These are phyloP conservation scores for Neodiprion fabricii DNA, from an alignment of 1,140 invertebrate species.

Conservation along the genomic window DNA sequence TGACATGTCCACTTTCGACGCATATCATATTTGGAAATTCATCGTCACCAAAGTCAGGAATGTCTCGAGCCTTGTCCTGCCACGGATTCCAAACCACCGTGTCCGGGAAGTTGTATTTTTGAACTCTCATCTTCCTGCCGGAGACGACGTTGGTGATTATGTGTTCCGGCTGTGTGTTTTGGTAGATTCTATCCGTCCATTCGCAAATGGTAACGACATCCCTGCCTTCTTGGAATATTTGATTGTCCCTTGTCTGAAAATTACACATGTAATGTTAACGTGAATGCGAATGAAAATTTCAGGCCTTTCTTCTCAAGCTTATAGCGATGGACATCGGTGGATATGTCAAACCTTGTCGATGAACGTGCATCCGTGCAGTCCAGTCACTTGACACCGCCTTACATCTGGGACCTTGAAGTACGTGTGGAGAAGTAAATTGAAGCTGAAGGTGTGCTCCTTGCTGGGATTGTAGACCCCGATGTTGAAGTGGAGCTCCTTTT, in stretches of 20 bases:
- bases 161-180: conserved; percentile 90
- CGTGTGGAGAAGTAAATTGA: conserved; percentile 91
- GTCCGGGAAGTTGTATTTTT: conserved; percentile 93
- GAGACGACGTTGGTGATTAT: conserved; percentile 93
- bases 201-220: conserved; percentile 88
- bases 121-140: conserved; percentile 87
- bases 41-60: conserved; percentile 93
- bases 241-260: conserved; percentile 77
- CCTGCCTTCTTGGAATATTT: conserved; percentile 84
- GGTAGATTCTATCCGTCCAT: conserved; percentile 93
- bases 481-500: conserved; percentile 91
- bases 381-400: conserved; percentile 86
- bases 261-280: conserved; percentile 17
- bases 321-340: conserved; percentile 1
- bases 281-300: conserved; percentile 7
- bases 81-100: conserved; percentile 98
- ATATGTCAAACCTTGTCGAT: conserved; percentile 81
- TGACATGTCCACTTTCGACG: conserved; percentile 91
- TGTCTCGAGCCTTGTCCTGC: conserved; percentile 89
- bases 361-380: conserved; percentile 89
- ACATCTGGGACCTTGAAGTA: conserved; percentile 97
- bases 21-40: conserved; percentile 96
- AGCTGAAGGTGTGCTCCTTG: conserved; percentile 89
- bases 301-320: neutral
- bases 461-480: conserved; percentile 91